phyloP scores from a whole-genome alignment of 2,797 vertebrate genomes.

The Tauraco hartlaubi region DNA sequence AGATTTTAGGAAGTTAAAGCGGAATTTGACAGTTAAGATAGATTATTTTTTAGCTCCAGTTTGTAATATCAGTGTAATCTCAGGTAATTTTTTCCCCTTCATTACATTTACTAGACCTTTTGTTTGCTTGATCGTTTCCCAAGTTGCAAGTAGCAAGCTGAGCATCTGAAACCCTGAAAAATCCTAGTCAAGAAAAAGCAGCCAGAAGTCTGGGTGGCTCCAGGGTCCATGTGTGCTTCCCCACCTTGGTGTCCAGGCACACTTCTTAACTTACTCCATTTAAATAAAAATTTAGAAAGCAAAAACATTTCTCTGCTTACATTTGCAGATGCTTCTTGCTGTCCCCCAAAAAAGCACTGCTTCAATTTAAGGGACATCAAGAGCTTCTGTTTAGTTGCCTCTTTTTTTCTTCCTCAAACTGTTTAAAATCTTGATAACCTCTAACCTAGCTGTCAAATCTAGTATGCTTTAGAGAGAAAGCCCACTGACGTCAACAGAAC shows the following conservation, averaged over 20 bases:
- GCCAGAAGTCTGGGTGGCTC: background rate
- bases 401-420: background rate
- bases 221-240: background rate
- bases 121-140: background rate
- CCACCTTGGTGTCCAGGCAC: background rate
- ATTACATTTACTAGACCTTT: background rate
- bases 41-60: background rate
- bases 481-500: background rate
- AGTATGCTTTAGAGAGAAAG: background rate
- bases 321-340: background rate
- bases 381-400: background rate
- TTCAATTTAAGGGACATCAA: background rate
- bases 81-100: background rate
- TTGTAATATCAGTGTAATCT: background rate
- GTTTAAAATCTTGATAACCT: slow-evolving; percentile 7
- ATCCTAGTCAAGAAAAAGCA: background rate
- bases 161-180: background rate
- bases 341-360: background rate
- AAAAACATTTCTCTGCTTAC: background rate
- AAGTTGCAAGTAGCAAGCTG: background rate
- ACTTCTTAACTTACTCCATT: background rate
- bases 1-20: background rate
- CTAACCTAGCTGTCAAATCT: slow-evolving; percentile 20
- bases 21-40: background rate
- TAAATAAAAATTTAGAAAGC: background rate